phyloP scores from a whole-genome alignment of 2,797 vertebrate genomes.

The Tangara arthus region DNA sequence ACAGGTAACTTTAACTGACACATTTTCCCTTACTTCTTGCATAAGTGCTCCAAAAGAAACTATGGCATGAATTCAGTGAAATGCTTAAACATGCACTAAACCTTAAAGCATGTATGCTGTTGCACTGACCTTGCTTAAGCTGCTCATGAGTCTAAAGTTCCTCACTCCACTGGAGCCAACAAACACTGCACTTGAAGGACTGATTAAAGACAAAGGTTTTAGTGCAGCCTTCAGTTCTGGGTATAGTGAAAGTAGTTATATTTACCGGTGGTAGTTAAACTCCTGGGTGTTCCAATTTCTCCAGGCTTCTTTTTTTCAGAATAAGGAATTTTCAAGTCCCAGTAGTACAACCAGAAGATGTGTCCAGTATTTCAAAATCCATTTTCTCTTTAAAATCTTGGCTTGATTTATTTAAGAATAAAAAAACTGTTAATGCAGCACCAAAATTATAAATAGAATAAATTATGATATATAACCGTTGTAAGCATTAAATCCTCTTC shows the following conservation, averaged over 20 bases:
- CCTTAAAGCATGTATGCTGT: neutral
- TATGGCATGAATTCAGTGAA: neutral
- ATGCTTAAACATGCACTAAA: neutral
- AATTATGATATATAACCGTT: neutral
- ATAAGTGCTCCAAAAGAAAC: neutral
- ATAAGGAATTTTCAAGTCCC: neutral
- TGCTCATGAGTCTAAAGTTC: neutral
- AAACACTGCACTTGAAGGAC: neutral
- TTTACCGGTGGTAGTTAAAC: neutral
- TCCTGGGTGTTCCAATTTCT: neutral
- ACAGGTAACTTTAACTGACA: neutral
- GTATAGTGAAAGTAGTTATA: neutral
- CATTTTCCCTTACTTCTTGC: neutral
- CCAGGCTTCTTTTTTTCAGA: neutral
- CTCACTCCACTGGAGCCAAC: neutral
- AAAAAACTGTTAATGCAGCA: neutral
- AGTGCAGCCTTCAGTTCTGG: neutral
- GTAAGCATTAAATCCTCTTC: conserved; percentile 37
- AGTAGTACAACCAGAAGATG: neutral
- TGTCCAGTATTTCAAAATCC: neutral
- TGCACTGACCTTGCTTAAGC: neutral
- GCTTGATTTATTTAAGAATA: neutral
- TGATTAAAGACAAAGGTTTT: neutral
- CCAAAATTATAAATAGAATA: conserved; percentile 25
- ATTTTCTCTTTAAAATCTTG: neutral